phyloP scores from a whole-genome alignment of 2,113 vertebrate genomes.

The Delphinus delphis region DNA sequence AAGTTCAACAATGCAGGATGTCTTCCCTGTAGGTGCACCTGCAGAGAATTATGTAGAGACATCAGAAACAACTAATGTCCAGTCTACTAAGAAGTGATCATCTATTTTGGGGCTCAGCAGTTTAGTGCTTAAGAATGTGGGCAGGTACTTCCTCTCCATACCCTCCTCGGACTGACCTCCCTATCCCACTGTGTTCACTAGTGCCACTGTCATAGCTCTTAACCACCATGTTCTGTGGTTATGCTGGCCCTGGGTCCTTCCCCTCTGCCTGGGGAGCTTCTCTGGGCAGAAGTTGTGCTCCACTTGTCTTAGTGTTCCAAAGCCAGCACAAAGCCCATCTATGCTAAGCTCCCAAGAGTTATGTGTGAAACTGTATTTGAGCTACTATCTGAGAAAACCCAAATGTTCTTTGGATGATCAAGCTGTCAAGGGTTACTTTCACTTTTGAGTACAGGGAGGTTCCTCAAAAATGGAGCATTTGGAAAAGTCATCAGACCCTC shows the following conservation, averaged over 20 bases:
- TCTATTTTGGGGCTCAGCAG: background rate
- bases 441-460: constrained; percentile 2
- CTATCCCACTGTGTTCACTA: background rate
- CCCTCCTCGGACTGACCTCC: background rate
- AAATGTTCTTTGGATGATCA: background rate
- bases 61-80: background rate
- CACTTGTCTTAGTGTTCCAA: background rate
- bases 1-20: background rate
- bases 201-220: background rate
- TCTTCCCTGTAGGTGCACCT: background rate
- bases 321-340: background rate
- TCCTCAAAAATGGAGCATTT: background rate
- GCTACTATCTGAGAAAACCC: background rate
- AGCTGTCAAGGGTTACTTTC: constrained; percentile 40
- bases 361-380: background rate
- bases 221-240: background rate
- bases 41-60: background rate
- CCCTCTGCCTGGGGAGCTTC: background rate
- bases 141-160: background rate
- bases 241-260: background rate
- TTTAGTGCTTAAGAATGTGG: background rate
- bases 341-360: background rate
- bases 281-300: background rate
- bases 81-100: background rate
- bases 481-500: background rate